Conservation (phyloP, 2,888 invertebrate species). For the Erebia aethiops region DNA sequence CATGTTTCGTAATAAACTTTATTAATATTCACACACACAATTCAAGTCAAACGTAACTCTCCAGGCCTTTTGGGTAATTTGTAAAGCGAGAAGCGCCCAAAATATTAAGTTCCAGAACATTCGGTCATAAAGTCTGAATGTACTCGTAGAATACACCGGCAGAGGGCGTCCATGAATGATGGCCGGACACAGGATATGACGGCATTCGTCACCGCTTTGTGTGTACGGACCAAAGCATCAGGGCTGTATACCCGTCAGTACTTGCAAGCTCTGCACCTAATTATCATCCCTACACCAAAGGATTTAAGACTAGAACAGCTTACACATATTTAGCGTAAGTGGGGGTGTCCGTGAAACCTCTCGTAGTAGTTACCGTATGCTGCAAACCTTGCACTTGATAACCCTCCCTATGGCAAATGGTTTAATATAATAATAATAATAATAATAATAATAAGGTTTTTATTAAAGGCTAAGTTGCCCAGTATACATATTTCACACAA, state of each 20-base stretch:
- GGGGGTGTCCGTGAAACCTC: no score
- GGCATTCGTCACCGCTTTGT: conserved; percentile 57
- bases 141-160: conserved; percentile 34
- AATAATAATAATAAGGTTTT: no score
- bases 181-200: conserved; percentile 53
- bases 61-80: conserved; percentile 15
- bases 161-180: conserved; percentile 51
- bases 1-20: not conserved
- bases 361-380: no score
- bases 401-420: not conserved
- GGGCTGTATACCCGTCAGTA: conserved; percentile 17
- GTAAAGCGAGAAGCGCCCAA: conserved; percentile 19
- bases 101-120: conserved; percentile 38
- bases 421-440: no score
- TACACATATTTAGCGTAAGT: not conserved
- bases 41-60: conserved; percentile 13
- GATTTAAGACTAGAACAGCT: not conserved
- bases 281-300: not conserved
- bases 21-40: conserved; percentile 9
- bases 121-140: conserved; percentile 38
- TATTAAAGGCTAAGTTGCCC: no score
- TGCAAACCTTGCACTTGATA: not conserved
- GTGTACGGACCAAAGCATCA: conserved; percentile 27
- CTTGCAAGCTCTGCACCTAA: not conserved
- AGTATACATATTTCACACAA: no score